phyloP scores from a whole-genome alignment of 2,888 invertebrate species.

The Cancer borealis region DNA sequence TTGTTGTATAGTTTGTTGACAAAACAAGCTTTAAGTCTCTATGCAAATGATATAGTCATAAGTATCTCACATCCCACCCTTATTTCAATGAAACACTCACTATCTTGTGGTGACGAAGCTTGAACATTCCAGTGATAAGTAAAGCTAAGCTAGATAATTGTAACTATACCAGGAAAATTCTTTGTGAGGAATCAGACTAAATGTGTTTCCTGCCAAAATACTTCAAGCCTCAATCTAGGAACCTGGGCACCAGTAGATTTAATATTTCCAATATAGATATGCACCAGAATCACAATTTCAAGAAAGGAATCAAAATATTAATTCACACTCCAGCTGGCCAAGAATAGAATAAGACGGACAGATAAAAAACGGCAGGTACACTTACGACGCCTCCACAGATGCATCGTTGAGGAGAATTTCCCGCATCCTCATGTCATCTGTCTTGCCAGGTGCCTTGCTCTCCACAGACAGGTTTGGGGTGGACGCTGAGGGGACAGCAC shows the following conservation, averaged over 20 bases:
- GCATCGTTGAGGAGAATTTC: slow-evolving; percentile 76
- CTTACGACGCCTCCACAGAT: slow-evolving; percentile 77
- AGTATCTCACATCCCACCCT: too few species aligned
- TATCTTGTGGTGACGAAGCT: too few species aligned
- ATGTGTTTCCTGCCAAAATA: too few species aligned
- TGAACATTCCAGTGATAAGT: too few species aligned
- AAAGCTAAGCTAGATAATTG: too few species aligned
- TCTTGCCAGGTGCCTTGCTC: slow-evolving; percentile 44
- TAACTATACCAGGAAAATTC: too few species aligned
- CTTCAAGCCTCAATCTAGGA: too few species aligned
- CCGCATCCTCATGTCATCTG: slow-evolving; percentile 67
- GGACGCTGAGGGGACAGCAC: slow-evolving; percentile 44
- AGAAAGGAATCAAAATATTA: neutral
- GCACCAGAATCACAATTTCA: neutral
- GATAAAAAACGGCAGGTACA: neutral
- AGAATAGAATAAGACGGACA: neutral
- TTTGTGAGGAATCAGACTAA: too few species aligned
- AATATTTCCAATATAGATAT: too few species aligned
- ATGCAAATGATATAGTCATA: neutral
- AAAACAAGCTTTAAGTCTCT: neutral
- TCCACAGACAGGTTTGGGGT: neutral
- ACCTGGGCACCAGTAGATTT: too few species aligned
- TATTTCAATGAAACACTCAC: too few species aligned
- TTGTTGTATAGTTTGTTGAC: too few species aligned
- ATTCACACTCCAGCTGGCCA: neutral